Evolutionary conservation across 2,797 vertebrate genomes (phyloP), one percentile per base, ranked within the genome.

Genomic region (Margarornis squamiger): DNA sequence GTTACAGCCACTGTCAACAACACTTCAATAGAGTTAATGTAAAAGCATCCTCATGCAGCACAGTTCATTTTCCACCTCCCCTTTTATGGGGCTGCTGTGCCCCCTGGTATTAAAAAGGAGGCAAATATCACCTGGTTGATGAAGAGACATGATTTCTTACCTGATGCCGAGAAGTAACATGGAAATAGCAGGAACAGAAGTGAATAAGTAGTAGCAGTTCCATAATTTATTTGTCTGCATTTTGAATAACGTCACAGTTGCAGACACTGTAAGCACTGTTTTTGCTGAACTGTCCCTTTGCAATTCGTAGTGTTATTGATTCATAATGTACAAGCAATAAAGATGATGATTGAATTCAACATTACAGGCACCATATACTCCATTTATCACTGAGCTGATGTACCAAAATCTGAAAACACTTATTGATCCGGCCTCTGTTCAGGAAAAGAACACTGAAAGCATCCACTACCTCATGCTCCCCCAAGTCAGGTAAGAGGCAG

Each of bases 381-480:
- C 99, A 32, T 99, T 99, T 98, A 99, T 99, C 95, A 99, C 99
- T 18, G 99, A 99, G 97, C 97, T 99, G 98, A 99, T 99, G 98
- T 99, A 99, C 97, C 99, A 99, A 98, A 99, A 99, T 96, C 98
- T 99, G 93, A 98, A 98, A 95, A 98, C 98, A 32, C 98, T 99
- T 96, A 98, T 99, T 20, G 98, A 99, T 96, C 99, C 99, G 0
- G 86, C 97, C 30, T 99, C 98, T 1, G 86, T 99, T 73, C 99
- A 98, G 88, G 99, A 99, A 66, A 99, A 99, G 97, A 99, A 99
- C 80, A 92, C 96, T 27, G 93, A 98, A 86, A 99, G 99, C 97
- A 99, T 99, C 95, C 99, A 99, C 97, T 99, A 99, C 98, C 99
- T 99, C 97, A 99, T 99, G 99, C 97, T 99, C 88, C 99, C 99